Conservation (phyloP, 2,888 invertebrate species). For the Meiosimyza platycephala region DNA sequence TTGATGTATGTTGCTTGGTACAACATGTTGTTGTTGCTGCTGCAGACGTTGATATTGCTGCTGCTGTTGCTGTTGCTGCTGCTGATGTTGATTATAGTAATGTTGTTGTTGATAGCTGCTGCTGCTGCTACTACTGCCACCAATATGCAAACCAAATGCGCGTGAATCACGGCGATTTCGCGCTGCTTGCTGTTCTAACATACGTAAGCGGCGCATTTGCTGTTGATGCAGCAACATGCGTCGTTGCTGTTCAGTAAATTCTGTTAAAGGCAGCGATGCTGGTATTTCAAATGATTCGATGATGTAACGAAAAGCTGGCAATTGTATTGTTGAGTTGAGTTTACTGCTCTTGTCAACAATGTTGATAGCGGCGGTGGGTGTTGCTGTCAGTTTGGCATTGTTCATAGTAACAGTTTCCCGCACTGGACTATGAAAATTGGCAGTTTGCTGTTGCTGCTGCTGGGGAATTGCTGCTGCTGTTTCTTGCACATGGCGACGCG, state of each 20-base stretch:
- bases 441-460: slow-evolving; percentile 35
- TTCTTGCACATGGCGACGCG: slow-evolving; percentile 52
- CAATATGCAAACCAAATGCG: slow-evolving; percentile 38
- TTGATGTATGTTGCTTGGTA: slow-evolving; percentile 31
- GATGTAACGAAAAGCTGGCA: slow-evolving; percentile 47
- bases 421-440: slow-evolving; percentile 48
- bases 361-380: slow-evolving; percentile 27
- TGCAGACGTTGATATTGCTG: slow-evolving; percentile 41
- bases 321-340: neutral
- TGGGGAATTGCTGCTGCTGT: slow-evolving; percentile 43
- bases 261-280: slow-evolving; percentile 47
- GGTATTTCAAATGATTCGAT: slow-evolving; percentile 61
- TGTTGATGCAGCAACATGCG: slow-evolving; percentile 46
- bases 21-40: slow-evolving; percentile 29
- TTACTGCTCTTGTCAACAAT: slow-evolving; percentile 3
- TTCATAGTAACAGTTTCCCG: slow-evolving; percentile 42
- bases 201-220: slow-evolving; percentile 34
- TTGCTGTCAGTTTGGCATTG: neutral
- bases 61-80: slow-evolving; percentile 41
- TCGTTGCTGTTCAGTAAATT: slow-evolving; percentile 42
- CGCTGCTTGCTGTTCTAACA: slow-evolving; percentile 50
- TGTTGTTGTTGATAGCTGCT: slow-evolving; percentile 40
- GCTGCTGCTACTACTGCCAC: slow-evolving; percentile 39
- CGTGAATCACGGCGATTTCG: slow-evolving; percentile 63
- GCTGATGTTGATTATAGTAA: slow-evolving; percentile 32